Evolutionary conservation across 2,113 vertebrate species (phyloP).

Genomic region (Sinocyclocheilus rhinocerous): DNA sequence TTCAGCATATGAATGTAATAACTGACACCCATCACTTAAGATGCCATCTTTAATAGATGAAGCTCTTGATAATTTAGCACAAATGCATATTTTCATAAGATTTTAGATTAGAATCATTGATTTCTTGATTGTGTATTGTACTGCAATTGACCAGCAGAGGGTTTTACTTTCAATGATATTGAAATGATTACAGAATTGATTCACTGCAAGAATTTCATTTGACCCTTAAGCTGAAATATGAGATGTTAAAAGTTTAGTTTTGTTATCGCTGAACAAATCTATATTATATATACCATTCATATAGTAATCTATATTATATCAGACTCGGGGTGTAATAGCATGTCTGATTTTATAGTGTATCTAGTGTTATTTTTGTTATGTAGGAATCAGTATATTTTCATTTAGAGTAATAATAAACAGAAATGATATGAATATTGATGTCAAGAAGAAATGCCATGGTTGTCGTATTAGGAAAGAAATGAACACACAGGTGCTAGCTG

Average conservation of each 20-base stretch:
- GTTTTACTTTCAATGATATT: background rate
- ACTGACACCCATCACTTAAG: background rate
- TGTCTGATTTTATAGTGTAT: background rate
- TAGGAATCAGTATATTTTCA: background rate
- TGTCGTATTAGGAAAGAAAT: background rate
- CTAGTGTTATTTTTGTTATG: background rate
- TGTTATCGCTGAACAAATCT: constrained; percentile 36
- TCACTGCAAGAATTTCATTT: background rate
- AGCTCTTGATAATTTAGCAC: background rate
- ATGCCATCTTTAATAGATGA: background rate
- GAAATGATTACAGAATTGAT: background rate
- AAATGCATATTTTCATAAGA: background rate
- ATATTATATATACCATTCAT: background rate
- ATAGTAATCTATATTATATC: no score
- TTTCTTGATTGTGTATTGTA: background rate
- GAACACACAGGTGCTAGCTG: background rate
- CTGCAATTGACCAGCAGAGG: constrained; percentile 17
- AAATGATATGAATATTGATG: background rate
- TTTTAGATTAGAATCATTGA: background rate
- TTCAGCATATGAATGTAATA: constrained; percentile 28
- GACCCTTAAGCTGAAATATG: background rate
- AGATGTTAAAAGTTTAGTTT: background rate
- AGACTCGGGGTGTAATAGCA: background rate
- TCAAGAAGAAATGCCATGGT: background rate
- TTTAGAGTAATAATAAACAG: background rate